Conservation (phyloP, 2,797 vertebrate genomes). For the Chromobotia macracanthus region DNA sequence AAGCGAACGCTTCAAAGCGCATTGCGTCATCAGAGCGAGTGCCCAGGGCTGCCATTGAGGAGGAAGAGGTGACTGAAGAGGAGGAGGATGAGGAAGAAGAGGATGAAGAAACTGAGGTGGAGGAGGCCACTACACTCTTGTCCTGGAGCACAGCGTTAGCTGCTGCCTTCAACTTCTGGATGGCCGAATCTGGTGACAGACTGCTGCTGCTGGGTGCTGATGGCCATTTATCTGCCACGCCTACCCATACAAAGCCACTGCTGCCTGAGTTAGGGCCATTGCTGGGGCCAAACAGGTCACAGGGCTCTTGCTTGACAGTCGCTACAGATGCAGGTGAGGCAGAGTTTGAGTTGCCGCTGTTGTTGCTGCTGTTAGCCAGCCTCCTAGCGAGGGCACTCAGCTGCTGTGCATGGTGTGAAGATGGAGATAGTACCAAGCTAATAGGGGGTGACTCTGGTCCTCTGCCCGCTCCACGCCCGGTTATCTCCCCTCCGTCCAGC, state of each 20-base stretch:
- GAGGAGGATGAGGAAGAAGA: slow-evolving; percentile 74
- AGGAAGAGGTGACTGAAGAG: slow-evolving; percentile 68
- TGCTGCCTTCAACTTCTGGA: slow-evolving; percentile 97
- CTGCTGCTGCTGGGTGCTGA: slow-evolving; percentile 83
- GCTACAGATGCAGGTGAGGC: slow-evolving; percentile 77
- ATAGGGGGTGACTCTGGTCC: slow-evolving; percentile 83
- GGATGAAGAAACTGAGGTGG: slow-evolving; percentile 73
- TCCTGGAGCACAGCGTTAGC: slow-evolving; percentile 97
- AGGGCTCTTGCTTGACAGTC: slow-evolving; percentile 89
- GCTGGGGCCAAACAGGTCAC: slow-evolving; percentile 85
- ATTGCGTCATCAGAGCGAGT: slow-evolving; percentile 85
- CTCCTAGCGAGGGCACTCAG: slow-evolving; percentile 96
- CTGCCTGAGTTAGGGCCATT: slow-evolving; percentile 77
- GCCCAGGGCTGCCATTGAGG: slow-evolving; percentile 72
- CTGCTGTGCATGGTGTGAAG: slow-evolving; percentile 95
- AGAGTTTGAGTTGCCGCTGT: slow-evolving; percentile 73
- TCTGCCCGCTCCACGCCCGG: slow-evolving; percentile 73
- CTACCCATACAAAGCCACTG: slow-evolving; percentile 89
- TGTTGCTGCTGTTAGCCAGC: slow-evolving; percentile 82
- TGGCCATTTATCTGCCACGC: slow-evolving; percentile 93
- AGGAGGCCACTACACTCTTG: slow-evolving; percentile 84
- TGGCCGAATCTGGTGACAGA: slow-evolving; percentile 95
- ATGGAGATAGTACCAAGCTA: slow-evolving; percentile 85
- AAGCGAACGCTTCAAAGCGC: slow-evolving; percentile 94
- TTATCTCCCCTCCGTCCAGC: slow-evolving; percentile 81